These are phyloP conservation scores for Papilio elwesi DNA, from an alignment of 2,888 invertebrate genomes.

Conservation along the genomic window DNA sequence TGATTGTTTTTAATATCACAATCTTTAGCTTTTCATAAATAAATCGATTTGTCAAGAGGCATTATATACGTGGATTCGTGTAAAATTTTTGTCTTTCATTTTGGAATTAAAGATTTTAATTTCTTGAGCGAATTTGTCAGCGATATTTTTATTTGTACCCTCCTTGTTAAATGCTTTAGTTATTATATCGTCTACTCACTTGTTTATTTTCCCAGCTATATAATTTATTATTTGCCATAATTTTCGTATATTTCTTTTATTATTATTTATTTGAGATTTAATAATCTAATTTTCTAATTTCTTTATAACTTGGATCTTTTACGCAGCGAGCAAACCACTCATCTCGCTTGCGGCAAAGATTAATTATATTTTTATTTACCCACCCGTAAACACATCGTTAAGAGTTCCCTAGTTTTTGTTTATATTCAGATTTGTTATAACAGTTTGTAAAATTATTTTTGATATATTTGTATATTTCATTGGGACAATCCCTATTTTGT, in stretches of 20 bases:
- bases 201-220: constrained; percentile 14
- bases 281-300: constrained; percentile 3
- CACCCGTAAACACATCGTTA: background rate
- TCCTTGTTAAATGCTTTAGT: constrained; percentile 12
- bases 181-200: constrained; percentile 4
- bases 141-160: background rate
- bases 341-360: constrained; percentile 1
- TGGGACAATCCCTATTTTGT: constrained; percentile 10
- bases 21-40: too few species aligned
- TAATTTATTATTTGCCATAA: constrained; percentile 19
- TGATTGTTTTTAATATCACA: too few species aligned
- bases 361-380: constrained; percentile 9
- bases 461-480: constrained; percentile 28
- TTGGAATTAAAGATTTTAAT: background rate
- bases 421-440: constrained; percentile 12
- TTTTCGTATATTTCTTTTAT: constrained; percentile 1
- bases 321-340: constrained; percentile 3
- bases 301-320: constrained; percentile 5
- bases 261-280: constrained; percentile 4
- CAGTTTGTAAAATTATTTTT: constrained; percentile 15
- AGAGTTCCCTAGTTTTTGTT: constrained; percentile 5
- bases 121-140: background rate
- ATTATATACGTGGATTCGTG: background rate
- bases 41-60: background rate
- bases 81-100: background rate